Evolutionary conservation across 2,888 invertebrate genomes (phyloP).

Genomic region (Loripinus fragilis): DNA sequence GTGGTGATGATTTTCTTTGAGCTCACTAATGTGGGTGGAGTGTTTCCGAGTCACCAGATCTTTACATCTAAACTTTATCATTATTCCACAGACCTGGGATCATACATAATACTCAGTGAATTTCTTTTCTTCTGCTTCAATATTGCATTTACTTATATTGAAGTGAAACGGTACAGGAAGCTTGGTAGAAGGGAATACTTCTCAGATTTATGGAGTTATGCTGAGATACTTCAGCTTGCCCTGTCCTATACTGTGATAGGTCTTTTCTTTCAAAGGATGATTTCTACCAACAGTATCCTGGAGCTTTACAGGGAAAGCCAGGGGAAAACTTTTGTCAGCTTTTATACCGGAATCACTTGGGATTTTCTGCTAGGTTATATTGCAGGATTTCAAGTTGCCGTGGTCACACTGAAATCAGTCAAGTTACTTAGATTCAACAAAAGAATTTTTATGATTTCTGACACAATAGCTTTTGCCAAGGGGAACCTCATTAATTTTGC

Average conservation of each 20-base stretch:
- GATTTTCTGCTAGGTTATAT: conserved; percentile 64
- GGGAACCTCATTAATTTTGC: conserved; percentile 50
- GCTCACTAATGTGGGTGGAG: conserved; percentile 58
- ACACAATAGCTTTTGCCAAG: conserved; percentile 50
- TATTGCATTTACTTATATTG: conserved; percentile 57
- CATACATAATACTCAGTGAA: conserved; percentile 62
- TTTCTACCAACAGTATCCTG: conserved; percentile 53
- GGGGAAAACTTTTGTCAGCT: conserved; percentile 61
- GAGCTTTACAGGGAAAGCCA: conserved; percentile 46
- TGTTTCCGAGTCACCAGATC: conserved; percentile 64
- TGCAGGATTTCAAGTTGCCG: conserved; percentile 60
- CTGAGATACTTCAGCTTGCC: conserved; percentile 63
- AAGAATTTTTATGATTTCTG: conserved; percentile 58
- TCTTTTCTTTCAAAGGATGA: conserved; percentile 63
- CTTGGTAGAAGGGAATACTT: conserved; percentile 60
- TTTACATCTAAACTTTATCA: conserved; percentile 65
- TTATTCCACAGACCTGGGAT: conserved; percentile 59
- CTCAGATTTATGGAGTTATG: conserved; percentile 62
- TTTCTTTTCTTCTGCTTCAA: conserved; percentile 61
- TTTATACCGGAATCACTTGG: conserved; percentile 65
- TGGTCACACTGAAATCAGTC: conserved; percentile 67
- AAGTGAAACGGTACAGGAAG: conserved; percentile 57
- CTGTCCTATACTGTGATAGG: conserved; percentile 63
- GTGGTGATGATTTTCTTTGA: conserved; percentile 69
- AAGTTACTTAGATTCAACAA: conserved; percentile 68